Conservation (phyloP, 2,888 invertebrate species). For the Stenotaenia linearis region DNA sequence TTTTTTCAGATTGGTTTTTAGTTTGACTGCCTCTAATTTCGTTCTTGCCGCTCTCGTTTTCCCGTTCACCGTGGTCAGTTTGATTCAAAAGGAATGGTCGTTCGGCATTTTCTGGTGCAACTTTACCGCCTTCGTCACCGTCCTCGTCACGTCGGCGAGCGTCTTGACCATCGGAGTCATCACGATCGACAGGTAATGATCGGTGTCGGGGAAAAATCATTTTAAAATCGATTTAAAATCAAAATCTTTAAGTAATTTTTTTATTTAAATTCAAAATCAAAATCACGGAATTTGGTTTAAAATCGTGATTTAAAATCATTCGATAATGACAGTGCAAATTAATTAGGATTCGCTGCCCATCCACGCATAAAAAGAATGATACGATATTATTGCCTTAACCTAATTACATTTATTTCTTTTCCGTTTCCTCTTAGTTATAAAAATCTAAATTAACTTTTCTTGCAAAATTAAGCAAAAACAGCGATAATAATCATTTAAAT, state of each 20-base stretch:
- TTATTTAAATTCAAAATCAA: no score
- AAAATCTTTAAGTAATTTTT: no score
- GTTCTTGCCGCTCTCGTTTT: slow-evolving; percentile 28
- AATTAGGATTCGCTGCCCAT: no score
- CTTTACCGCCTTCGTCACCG: slow-evolving; percentile 33
- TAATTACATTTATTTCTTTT: not conserved
- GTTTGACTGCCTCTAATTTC: slow-evolving; percentile 33
- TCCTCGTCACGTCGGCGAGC: slow-evolving; percentile 27
- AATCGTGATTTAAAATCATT: no score
- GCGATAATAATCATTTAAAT: not conserved
- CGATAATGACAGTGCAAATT: no score
- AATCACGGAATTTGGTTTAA: no score
- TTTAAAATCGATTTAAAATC: no score
- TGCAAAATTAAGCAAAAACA: no score
- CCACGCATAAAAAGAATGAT: no score
- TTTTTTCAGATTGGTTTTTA: slow-evolving; percentile 38
- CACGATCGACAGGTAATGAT: slow-evolving; percentile 32
- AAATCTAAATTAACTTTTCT: no score
- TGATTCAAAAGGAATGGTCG: slow-evolving; percentile 29
- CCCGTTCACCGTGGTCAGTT: slow-evolving; percentile 32
- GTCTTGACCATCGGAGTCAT: slow-evolving; percentile 33
- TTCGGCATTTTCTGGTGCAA: slow-evolving; percentile 36
- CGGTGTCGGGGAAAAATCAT: not conserved
- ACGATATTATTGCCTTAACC: not conserved
- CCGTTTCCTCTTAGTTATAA: no score